Evolutionary conservation across 1,140 invertebrate species (phyloP).

Genomic region (Drosophila obscura): DNA sequence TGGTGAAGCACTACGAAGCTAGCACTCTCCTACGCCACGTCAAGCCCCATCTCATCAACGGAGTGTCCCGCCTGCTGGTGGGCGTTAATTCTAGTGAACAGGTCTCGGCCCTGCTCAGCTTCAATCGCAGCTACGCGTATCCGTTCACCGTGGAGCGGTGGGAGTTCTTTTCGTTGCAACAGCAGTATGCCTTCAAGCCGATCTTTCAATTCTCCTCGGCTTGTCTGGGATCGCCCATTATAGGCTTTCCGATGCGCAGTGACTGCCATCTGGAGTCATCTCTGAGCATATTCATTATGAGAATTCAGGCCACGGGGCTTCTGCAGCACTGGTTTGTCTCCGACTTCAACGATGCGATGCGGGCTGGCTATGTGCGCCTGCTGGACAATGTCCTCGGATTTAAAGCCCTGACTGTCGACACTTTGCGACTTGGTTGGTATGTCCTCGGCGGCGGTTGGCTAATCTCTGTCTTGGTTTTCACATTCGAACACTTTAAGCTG

Average conservation of each 20-base stretch:
- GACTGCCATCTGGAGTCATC: constrained; percentile 63
- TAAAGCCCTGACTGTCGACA: constrained; percentile 60
- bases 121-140: constrained; percentile 69
- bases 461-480: neutral
- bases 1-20: constrained; percentile 68
- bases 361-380: constrained; percentile 62
- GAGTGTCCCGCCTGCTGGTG: constrained; percentile 45
- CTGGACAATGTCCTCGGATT: constrained; percentile 61
- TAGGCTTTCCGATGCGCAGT: constrained; percentile 67
- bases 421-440: constrained; percentile 56
- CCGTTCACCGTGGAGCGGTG: constrained; percentile 74
- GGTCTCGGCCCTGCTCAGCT: constrained; percentile 57
- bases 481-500: constrained; percentile 8
- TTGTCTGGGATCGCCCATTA: constrained; percentile 68
- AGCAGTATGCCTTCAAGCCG: constrained; percentile 69
- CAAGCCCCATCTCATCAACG: constrained; percentile 36
- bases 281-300: constrained; percentile 65
- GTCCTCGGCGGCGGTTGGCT: constrained; percentile 35
- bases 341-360: constrained; percentile 71
- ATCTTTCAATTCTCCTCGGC: constrained; percentile 68
- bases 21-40: constrained; percentile 59
- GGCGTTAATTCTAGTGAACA: constrained; percentile 63
- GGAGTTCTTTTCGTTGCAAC: constrained; percentile 69
- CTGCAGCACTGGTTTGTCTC: constrained; percentile 62
- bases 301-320: constrained; percentile 60